Base-by-base conservation (phyloP, 2,888 invertebrate species). In the Empis stercorea region DNA sequence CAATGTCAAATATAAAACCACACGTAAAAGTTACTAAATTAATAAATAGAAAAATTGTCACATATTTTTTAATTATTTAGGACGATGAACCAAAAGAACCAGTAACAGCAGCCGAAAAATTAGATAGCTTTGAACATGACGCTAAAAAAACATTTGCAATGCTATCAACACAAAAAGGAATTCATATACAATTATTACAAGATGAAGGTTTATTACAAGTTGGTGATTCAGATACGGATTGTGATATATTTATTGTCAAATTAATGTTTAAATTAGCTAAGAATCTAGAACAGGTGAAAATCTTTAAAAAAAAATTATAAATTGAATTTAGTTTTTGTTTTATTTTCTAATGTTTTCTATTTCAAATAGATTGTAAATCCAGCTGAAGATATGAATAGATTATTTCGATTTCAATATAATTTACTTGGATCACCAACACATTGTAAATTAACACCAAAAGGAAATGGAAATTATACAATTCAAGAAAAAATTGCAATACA, bases 401-500 rank as follows among this genome's bases (percentile, higher is more conserved):
- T 50, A 13, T 57, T 56, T 51, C 51, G 51, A 1, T 48, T 57
- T 17, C 55, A 59, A 27, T 61, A 61, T 39, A 66, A 64, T 43
- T 61, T 67, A 30, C 54, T 66, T 1, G 66, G 68, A n/a, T 61
- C 59, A 17, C 58, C 60, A 2, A 59, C 65, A 4, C 56, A 62
- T 43, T 55, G 62, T 16, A 57, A 59, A 7, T 49, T 66, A 9
- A 52, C 55, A 30, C 46, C 58, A n/a, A 65, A 62, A 44, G 55
- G 56, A 3, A 57, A 61, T 13, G 65, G 65, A 39, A 54, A 55
- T 13, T 65, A 66, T 52, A 47, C 53, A 0, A 59, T 73, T 1
- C 66, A 71, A 55, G 73, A 75, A 49, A 72, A 71, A 54, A 62
- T 73, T 7, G 61, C 68, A 3, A 55, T 75, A 27, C 65, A 66